Evolutionary conservation across 2,888 invertebrate genomes (phyloP), one percentile per base, ranked within the genome.

Genomic region (Zeuzera pyrina): DNA sequence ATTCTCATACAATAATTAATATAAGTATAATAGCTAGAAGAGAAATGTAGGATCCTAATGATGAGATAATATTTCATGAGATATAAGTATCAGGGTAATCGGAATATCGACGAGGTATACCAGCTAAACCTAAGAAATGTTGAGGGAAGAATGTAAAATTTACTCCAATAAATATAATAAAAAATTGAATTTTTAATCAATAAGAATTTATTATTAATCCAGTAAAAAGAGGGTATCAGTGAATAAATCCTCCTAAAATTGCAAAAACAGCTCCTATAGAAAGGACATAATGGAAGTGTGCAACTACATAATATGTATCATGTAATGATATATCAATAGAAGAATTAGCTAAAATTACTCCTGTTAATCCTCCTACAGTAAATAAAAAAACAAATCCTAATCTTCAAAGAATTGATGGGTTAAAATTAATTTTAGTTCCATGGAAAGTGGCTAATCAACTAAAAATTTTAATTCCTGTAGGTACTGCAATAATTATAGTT

Each of bases 401-500:
- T 16, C 88, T 79, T 85, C 91, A 92, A 53, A 89, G 41, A 53
- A 88, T 78, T 15, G 87, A 68, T 0, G 89, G 86, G 0, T 83
- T 86, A 50, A 84, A 86, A 31, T 73, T 77, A 52, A 91, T 60
- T 83, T 86, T 85, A 14, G 86, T 73, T 44, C 91, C 91, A 55
- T 88, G 86, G 12, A 91, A 43, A 8, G 90, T 90, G 1, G 90
- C 89, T 72, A 91, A 52, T 87, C 91, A 92, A 15, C 90, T 68
- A 73, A 92, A 92, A 77, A 93, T 86, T 87, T 93, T 93, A 86
- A 93, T 91, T 47, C 92, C 93, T 11, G 93, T 93, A 0, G 93
- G 92, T 0, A 93, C 87, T 1, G 91, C 92, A 91, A 93, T 93
- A 86, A 93, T 90, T 88, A 92, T 92, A 11, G 92, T 93, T 0